Conservation (phyloP, 2,797 vertebrate species). For the Onychomys torridus region DNA sequence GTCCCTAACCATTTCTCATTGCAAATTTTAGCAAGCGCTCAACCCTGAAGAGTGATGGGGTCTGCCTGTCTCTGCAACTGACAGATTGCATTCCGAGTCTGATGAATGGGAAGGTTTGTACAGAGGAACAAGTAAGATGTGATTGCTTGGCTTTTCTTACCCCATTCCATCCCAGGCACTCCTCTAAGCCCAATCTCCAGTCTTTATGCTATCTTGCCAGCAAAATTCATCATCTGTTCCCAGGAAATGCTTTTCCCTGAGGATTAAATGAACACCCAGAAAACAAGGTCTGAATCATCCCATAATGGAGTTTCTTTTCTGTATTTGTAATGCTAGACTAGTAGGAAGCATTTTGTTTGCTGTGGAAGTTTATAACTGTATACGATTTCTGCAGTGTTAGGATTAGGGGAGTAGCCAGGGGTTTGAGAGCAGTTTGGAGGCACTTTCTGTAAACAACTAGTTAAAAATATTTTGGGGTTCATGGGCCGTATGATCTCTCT, state of each 20-base stretch:
- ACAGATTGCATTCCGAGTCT: neutral
- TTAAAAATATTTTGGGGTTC: conserved; percentile 28
- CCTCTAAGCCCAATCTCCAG: neutral
- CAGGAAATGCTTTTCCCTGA: conserved; percentile 51
- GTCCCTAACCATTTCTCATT: neutral
- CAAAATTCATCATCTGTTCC: conserved; percentile 59
- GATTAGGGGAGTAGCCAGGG: neutral
- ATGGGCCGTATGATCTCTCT: neutral
- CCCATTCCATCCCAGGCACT: neutral
- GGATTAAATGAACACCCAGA: neutral
- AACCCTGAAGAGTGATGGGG: neutral
- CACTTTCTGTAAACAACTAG: conserved; percentile 1
- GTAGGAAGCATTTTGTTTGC: neutral
- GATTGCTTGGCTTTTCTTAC: conserved; percentile 12
- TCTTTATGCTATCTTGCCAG: conserved; percentile 11
- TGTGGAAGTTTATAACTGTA: neutral
- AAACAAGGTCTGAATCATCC: neutral
- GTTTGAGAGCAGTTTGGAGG: neutral
- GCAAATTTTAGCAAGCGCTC: neutral
- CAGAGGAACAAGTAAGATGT: neutral
- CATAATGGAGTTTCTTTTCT: neutral
- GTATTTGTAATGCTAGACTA: neutral
- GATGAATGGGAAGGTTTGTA: neutral
- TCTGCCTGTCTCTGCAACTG: neutral
- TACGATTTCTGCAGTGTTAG: conserved; percentile 2